These are phyloP conservation scores for Reticulitermes speratus DNA, from an alignment of 1,140 invertebrate genomes.

Conservation along the genomic window DNA sequence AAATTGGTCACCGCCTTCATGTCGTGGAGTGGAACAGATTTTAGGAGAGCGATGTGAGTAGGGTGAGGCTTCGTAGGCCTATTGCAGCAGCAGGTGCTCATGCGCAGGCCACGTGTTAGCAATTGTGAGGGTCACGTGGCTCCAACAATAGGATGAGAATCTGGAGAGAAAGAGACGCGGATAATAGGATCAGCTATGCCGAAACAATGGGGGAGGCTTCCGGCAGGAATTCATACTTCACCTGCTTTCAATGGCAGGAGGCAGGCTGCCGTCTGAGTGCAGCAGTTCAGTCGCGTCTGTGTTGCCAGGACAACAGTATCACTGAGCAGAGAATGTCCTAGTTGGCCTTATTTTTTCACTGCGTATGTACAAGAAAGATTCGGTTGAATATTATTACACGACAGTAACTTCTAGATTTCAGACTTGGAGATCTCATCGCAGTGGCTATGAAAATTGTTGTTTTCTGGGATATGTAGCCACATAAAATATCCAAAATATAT, in stretches of 20 bases:
- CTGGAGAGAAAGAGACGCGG: neutral
- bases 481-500: too few species aligned
- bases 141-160: constrained; percentile 26
- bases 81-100: neutral
- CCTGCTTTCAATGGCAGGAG: constrained; percentile 29
- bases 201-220: constrained; percentile 21
- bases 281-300: neutral
- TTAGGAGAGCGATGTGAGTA: too few species aligned
- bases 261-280: neutral
- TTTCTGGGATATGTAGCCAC: too few species aligned
- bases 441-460: too few species aligned
- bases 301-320: constrained; percentile 21
- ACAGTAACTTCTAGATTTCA: too few species aligned
- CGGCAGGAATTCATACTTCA: constrained; percentile 31
- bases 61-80: neutral
- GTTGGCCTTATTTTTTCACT: too few species aligned
- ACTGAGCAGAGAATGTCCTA: neutral
- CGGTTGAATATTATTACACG: too few species aligned
- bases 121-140: constrained; percentile 24
- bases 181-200: constrained; percentile 25
- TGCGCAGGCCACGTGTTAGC: constrained; percentile 22
- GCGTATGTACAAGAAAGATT: too few species aligned
- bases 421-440: too few species aligned
- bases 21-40: too few species aligned
- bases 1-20: constrained; percentile 1